Evolutionary conservation across 2,888 invertebrate species (phyloP).

Genomic region (Patella ulyssiponensis): DNA sequence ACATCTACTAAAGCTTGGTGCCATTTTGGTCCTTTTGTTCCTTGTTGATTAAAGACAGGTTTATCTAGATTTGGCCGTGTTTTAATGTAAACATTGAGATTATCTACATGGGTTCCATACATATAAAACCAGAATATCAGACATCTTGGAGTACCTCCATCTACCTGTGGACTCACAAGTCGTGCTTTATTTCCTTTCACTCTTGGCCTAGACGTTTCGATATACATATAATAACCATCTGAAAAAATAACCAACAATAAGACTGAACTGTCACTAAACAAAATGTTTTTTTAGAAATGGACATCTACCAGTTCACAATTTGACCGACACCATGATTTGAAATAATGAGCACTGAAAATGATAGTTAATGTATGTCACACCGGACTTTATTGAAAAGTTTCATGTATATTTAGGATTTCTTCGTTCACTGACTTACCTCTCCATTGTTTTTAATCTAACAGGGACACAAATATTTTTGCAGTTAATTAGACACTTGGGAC

Average conservation of each 20-base stretch:
- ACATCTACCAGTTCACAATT: no score
- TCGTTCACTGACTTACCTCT: no score
- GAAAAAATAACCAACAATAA: not conserved
- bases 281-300: no score
- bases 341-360: no score
- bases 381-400: no score
- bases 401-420: no score
- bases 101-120: slow-evolving; percentile 61
- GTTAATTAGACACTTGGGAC: no score
- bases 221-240: slow-evolving; percentile 62
- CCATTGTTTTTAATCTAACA: no score
- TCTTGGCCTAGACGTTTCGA: slow-evolving; percentile 55
- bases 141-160: slow-evolving; percentile 40
- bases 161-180: slow-evolving; percentile 41
- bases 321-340: no score
- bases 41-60: slow-evolving; percentile 51
- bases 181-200: slow-evolving; percentile 52
- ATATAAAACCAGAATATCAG: slow-evolving; percentile 66
- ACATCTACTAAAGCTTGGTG: slow-evolving; percentile 49
- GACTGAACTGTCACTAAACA: no score
- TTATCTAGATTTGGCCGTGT: slow-evolving; percentile 40
- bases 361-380: no score
- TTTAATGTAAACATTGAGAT: slow-evolving; percentile 60
- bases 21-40: slow-evolving; percentile 58
- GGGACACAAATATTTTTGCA: no score